These are phyloP conservation scores for Pollenia angustigena DNA, from an alignment of 2,888 invertebrate species.

Conservation along the genomic window DNA sequence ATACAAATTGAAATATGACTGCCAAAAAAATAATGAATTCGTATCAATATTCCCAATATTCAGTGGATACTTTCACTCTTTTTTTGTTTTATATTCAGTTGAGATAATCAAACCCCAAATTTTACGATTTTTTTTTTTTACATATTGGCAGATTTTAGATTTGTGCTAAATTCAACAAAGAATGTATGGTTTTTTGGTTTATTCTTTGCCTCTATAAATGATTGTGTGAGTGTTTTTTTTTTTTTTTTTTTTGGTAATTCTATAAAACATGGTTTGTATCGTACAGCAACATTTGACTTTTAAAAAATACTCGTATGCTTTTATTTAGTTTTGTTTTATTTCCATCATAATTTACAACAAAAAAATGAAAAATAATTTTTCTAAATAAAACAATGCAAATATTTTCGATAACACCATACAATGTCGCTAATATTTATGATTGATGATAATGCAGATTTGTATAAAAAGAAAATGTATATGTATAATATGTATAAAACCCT, in stretches of 20 bases:
- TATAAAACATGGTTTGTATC: slow-evolving; percentile 29
- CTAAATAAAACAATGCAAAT: slow-evolving; percentile 63
- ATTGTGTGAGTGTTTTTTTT: not conserved
- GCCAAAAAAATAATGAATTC: slow-evolving; percentile 51
- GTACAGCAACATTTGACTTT: slow-evolving; percentile 22
- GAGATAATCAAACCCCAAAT: slow-evolving; percentile 51
- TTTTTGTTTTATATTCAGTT: slow-evolving; percentile 46
- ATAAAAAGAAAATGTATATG: not conserved
- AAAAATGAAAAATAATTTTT: slow-evolving; percentile 26
- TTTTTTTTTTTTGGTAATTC: slow-evolving; percentile 52
- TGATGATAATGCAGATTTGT: slow-evolving; percentile 67
- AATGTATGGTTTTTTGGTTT: slow-evolving; percentile 10
- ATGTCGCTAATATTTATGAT: slow-evolving; percentile 72
- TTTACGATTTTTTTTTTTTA: slow-evolving; percentile 28
- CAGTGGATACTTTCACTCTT: slow-evolving; percentile 31
- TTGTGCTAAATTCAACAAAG: slow-evolving; percentile 52
- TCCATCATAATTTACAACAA: slow-evolving; percentile 24
- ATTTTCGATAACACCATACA: slow-evolving; percentile 60
- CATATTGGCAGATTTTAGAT: slow-evolving; percentile 62
- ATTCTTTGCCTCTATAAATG: not conserved
- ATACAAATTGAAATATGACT: slow-evolving; percentile 56
- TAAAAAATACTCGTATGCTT: slow-evolving; percentile 20
- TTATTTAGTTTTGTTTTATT: slow-evolving; percentile 23
- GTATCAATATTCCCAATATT: slow-evolving; percentile 24
- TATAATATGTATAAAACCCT: not conserved